Evolutionary conservation across 2,113 vertebrate species (phyloP), one percentile per base, ranked within the genome.

Genomic region (Cyphomyrus discorhynchus): DNA sequence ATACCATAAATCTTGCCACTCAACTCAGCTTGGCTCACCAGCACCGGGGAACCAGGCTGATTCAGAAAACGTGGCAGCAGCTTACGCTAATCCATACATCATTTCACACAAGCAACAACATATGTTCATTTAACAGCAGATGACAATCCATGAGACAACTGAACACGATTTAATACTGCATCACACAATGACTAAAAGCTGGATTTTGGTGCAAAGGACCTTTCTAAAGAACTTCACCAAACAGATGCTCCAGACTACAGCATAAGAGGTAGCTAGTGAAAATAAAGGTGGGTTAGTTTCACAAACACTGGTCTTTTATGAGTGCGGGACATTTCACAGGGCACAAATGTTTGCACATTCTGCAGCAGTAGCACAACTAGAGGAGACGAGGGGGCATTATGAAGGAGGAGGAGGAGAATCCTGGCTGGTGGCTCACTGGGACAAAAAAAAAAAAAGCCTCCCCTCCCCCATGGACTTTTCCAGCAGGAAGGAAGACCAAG

Each of bases 1-100:
- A 91, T 50, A 87, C 62, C 86, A 58, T 62, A 85, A 86, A 90
- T 84, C 88, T 90, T 46, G 17, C 31, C 56, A 66, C 82, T 86
- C n/a, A 46, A 35, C 52, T 8, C 45, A 77, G 17, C 5, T 13
- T 39, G 45, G 80, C 50, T 89, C 66, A 84, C 24, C 50, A 87
- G 86, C 47, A 21, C 15, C 83, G 3, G 39, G 70, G 58, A 82
- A 56, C 47, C 52, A 80, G 27, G 7, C 11, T 24, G 84, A 74
- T 77, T 87, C n/a, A 35, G 21, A 77, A 50, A 50, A 87, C 45
- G 62, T 53, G 85, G 62, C 35, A 52, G 6, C 58, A 50, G 62
- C 62, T 62, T 84, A 49, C 11, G 21, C 8, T 90, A 80, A 77
- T 45, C 47, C 77, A n/a, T n/a, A 82, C 88, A 45, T 27, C 27